These are phyloP conservation scores for Perithous albicinctus DNA, from an alignment of 2,888 invertebrate species.

Conservation along the genomic window DNA sequence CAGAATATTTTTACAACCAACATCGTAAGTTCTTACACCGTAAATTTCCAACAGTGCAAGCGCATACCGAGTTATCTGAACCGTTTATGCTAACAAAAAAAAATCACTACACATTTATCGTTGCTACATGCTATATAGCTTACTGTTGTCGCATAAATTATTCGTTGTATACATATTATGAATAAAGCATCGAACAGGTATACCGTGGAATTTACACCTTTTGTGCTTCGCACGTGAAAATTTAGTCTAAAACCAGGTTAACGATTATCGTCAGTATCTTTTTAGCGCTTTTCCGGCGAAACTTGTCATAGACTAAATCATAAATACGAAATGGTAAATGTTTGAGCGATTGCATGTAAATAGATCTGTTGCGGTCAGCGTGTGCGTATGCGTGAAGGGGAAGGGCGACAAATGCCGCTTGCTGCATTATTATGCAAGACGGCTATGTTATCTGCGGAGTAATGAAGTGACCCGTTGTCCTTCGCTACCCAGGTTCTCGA, in stretches of 20 bases:
- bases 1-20: too few relatives aligned
- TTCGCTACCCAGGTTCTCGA: slow-evolving; percentile 78
- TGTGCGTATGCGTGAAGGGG: not conserved
- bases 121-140: slow-evolving; percentile 55
- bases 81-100: slow-evolving; percentile 11
- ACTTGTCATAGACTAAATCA: slow-evolving; percentile 19
- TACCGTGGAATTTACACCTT: slow-evolving; percentile 45
- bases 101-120: slow-evolving; percentile 26
- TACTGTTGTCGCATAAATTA: slow-evolving; percentile 57
- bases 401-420: slow-evolving; percentile 36
- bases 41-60: too few relatives aligned
- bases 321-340: not conserved
- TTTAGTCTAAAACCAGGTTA: slow-evolving; percentile 31
- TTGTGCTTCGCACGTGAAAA: not conserved
- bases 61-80: not conserved
- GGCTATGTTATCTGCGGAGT: slow-evolving; percentile 79
- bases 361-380: slow-evolving; percentile 5
- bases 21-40: too few relatives aligned
- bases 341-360: not conserved
- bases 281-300: slow-evolving; percentile 45
- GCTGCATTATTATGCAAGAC: slow-evolving; percentile 78
- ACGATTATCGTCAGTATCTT: slow-evolving; percentile 17
- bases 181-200: slow-evolving; percentile 54
- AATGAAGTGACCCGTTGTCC: slow-evolving; percentile 80
- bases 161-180: slow-evolving; percentile 56